phyloP scores from a whole-genome alignment of 2,888 invertebrate genomes.

The Drosophila falleni region DNA sequence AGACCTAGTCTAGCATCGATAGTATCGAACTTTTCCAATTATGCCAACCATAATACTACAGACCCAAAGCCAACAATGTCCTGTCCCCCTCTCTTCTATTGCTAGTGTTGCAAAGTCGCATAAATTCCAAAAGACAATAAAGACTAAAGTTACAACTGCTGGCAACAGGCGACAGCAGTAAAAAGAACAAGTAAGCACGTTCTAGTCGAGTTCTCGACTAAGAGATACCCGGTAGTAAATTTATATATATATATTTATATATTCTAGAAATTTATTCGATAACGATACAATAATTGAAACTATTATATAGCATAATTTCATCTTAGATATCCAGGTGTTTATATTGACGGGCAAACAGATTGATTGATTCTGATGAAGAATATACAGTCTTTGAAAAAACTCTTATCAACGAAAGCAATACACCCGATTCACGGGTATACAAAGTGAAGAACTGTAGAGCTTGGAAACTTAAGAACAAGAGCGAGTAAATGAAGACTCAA shows the following conservation, averaged over 20 bases:
- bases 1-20: conserved; percentile 31
- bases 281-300: no score
- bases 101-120: conserved; percentile 63
- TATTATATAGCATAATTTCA: no score
- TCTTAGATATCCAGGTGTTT: no score
- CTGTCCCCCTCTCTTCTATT: background rate
- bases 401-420: no score
- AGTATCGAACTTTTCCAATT: conserved; percentile 66
- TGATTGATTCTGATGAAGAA: no score
- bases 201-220: background rate
- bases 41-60: conserved; percentile 44
- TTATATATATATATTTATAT: background rate
- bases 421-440: background rate
- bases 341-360: no score
- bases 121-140: conserved; percentile 54
- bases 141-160: conserved; percentile 31
- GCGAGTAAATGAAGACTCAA: background rate
- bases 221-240: background rate
- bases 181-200: background rate
- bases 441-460: background rate
- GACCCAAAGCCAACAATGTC: background rate
- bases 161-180: conserved; percentile 3
- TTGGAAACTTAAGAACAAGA: background rate
- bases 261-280: no score
- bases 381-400: no score